These are phyloP conservation scores for Pangasianodon gigas DNA, from an alignment of 2,113 vertebrate genomes.

Conservation along the genomic window DNA sequence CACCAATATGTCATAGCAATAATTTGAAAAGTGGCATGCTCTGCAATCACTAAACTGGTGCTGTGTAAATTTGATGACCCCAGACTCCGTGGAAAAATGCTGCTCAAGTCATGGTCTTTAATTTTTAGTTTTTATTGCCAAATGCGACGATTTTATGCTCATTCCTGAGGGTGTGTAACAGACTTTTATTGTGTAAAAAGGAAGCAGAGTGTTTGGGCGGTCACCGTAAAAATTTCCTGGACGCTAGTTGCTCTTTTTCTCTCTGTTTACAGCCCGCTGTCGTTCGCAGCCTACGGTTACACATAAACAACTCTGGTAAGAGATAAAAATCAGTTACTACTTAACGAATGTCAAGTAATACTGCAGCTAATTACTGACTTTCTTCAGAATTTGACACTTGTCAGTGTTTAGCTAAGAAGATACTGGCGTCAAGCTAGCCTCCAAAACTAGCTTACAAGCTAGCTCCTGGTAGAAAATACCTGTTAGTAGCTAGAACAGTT, in stretches of 20 bases:
- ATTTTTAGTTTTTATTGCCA: background rate
- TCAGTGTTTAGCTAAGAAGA: background rate
- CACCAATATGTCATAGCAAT: background rate
- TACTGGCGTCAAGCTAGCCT: background rate
- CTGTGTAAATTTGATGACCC: background rate
- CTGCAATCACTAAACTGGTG: background rate
- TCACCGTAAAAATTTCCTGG: background rate
- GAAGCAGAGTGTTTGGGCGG: background rate
- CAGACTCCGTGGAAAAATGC: background rate
- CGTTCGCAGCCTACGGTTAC: background rate
- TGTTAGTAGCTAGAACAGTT: background rate
- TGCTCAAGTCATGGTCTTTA: background rate
- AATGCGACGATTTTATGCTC: background rate
- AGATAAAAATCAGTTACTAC: background rate
- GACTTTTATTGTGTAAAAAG: conserved; percentile 41
- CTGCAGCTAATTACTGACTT: background rate
- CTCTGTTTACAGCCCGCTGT: background rate
- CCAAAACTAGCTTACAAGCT: background rate
- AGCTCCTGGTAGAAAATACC: background rate
- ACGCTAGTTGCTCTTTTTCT: background rate
- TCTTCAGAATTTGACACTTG: background rate
- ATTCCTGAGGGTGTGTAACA: background rate
- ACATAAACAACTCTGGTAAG: conserved; percentile 4
- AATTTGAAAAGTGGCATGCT: background rate
- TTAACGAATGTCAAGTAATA: background rate